Evolutionary conservation across 2,113 vertebrate genomes (phyloP), one percentile per base, ranked within the genome.

Genomic region (Zonotrichia leucophrys): DNA sequence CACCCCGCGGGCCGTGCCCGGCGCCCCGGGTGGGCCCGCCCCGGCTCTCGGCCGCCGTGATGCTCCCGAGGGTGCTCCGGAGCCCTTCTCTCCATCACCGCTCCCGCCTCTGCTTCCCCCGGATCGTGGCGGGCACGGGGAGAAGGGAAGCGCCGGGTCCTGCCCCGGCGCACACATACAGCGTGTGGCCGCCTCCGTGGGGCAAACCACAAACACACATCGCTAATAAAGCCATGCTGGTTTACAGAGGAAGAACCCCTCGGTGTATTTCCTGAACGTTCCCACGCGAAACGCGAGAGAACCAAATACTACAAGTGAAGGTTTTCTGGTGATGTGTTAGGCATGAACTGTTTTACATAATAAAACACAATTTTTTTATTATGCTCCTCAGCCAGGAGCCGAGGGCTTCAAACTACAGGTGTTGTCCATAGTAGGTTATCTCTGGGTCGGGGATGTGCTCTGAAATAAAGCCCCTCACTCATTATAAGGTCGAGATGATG

Each of bases 401-500:
- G 23, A 60, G 44, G 30, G 30, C 31, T 81, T 86, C 70, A 2
- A 22, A 20, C 64, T 50, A 41, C 28, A 15, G 58, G 31, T 75
- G 28, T 31, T 93, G 68, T 41, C 91, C 91, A n/a, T 89, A 95
- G 93, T 64, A 80, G 93, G 91, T 80, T 86, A 31, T 89, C 33
- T 41, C 15, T 17, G 53, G 53, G 5, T 31, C 2, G 2, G 20
- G 63, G 63, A 50, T 46, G 33, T 83, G 68, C 77, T 89, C 81
- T 22, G 53, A 80, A 83, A 73, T 91, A 93, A 73, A 97, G 97
- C 97, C 98, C 98, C 97, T 97, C 94, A 96, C 96, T 97, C 96
- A 94, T 69, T 15, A 15, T 86, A 96, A 98, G 97, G 97, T 97
- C 97, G 96, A 88, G 97, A 97, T 98, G 98, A 98, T 96, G 97